A percentile compares a stretch with the other conserved stretches of the same genome.
Conservation (phyloP, 23 tunicate species). For the Pegea sp. region DNA sequence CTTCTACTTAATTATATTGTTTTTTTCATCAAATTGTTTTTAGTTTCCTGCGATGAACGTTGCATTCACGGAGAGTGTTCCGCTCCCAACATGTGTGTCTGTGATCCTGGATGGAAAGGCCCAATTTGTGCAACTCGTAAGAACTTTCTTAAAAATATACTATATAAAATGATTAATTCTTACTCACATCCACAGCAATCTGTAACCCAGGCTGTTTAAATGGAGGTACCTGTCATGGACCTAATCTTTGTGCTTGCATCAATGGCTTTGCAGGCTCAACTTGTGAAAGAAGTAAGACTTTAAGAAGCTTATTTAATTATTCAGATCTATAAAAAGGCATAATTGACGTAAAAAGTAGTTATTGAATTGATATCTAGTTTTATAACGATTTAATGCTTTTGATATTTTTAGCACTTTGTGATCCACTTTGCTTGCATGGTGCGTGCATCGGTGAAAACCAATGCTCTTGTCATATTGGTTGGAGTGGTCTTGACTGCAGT, state of each 20-base stretch:
- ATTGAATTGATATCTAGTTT: no score
- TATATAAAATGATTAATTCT: neutral
- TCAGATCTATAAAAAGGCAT: no score
- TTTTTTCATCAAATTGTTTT: no score
- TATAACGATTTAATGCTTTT: no score
- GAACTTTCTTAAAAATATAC: neutral
- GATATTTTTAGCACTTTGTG: neutral
- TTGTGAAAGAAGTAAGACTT: neutral
- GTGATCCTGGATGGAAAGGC: constrained; percentile 25
- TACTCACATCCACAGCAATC: neutral
- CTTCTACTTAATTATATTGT: no score
- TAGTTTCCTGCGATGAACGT: constrained; percentile 12
- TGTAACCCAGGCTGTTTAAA: neutral
- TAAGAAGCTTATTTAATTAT: no score
- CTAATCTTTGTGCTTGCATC: neutral
- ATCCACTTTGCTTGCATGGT: neutral
- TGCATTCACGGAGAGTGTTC: constrained; percentile 28
- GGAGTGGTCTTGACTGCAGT: neutral
- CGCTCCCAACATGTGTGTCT: constrained; percentile 29
- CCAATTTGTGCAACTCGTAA: constrained; percentile 13
- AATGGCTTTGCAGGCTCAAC: neutral
- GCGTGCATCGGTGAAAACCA: neutral
- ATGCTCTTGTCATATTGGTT: neutral
- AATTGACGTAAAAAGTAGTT: no score
- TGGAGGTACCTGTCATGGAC: neutral